These are phyloP conservation scores for Lepus oiostolus DNA, from an alignment of 2,797 vertebrate genomes.

Conservation along the genomic window DNA sequence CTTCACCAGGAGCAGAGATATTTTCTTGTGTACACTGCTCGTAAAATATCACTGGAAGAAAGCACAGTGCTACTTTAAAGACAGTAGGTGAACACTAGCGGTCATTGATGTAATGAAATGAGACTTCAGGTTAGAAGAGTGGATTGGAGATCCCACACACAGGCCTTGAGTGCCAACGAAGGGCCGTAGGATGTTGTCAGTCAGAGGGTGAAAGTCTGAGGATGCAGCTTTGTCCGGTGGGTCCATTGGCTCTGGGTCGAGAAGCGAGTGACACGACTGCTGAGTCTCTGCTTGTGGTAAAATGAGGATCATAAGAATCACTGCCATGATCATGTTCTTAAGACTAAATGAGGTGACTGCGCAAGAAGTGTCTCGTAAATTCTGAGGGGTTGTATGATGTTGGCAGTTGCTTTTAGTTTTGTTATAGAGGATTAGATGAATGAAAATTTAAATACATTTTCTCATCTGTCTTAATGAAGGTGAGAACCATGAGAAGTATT, in stretches of 20 bases:
- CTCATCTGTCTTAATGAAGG: slow-evolving; percentile 37
- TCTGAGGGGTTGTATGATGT: not conserved
- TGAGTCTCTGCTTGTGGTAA: not conserved
- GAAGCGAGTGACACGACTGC: not conserved
- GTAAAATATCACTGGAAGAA: slow-evolving; percentile 1
- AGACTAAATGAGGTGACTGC: not conserved
- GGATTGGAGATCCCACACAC: too few species aligned
- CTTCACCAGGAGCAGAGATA: not conserved
- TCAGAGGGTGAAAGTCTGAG: too few species aligned
- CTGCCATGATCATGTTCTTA: not conserved
- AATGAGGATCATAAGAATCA: not conserved
- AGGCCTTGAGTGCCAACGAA: not conserved
- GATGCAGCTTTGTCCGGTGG: not conserved
- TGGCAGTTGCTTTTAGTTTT: slow-evolving; percentile 14
- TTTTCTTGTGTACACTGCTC: not conserved
- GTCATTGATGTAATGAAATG: not conserved
- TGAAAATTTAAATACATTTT: not conserved
- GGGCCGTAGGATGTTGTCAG: not conserved
- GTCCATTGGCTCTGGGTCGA: not conserved
- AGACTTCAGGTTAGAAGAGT: not conserved
- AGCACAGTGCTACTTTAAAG: not conserved
- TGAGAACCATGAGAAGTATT: slow-evolving; percentile 11
- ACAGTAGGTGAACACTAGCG: not conserved
- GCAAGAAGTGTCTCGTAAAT: not conserved
- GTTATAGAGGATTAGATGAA: not conserved